These are phyloP conservation scores for Chaetophractus vellerosus DNA, from an alignment of 2,797 vertebrate species.

Conservation along the genomic window DNA sequence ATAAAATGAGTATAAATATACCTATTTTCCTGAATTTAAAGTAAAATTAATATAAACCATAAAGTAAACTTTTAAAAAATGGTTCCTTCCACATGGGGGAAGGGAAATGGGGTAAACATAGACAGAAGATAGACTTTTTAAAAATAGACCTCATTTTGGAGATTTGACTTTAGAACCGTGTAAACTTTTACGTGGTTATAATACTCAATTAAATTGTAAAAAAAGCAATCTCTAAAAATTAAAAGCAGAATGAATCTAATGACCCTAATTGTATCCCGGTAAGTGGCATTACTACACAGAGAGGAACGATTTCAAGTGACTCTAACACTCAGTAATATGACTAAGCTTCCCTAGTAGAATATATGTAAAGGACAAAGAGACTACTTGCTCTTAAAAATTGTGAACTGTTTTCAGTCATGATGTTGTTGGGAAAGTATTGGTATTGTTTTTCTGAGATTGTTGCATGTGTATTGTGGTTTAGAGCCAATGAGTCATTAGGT, in stretches of 20 bases:
- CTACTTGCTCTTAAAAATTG: not conserved
- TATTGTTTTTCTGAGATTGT: not conserved
- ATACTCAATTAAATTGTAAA: conserved; percentile 53
- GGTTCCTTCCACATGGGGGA: not conserved
- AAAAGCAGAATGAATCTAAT: conserved; percentile 56
- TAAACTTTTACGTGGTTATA: conserved; percentile 30
- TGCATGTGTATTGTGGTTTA: not conserved
- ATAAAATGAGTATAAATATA: not conserved
- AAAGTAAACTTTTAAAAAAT: not conserved
- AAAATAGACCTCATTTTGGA: conserved; percentile 51
- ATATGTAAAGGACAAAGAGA: not conserved
- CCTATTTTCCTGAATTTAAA: conserved; percentile 42
- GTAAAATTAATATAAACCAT: not conserved
- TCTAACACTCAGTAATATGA: not conserved
- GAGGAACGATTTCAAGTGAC: not conserved
- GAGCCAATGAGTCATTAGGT: not conserved
- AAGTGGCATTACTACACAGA: not conserved
- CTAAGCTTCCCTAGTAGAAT: not conserved
- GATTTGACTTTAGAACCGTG: conserved; percentile 50
- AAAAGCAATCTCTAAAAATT: conserved; percentile 32
- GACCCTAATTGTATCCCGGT: not conserved
- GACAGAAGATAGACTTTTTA: not conserved
- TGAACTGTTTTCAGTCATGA: not conserved
- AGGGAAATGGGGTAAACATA: not conserved
- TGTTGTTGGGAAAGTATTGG: not conserved